Evolutionary conservation across 1,140 invertebrate species (phyloP).

Genomic region (Brachionus plicatilis): DNA sequence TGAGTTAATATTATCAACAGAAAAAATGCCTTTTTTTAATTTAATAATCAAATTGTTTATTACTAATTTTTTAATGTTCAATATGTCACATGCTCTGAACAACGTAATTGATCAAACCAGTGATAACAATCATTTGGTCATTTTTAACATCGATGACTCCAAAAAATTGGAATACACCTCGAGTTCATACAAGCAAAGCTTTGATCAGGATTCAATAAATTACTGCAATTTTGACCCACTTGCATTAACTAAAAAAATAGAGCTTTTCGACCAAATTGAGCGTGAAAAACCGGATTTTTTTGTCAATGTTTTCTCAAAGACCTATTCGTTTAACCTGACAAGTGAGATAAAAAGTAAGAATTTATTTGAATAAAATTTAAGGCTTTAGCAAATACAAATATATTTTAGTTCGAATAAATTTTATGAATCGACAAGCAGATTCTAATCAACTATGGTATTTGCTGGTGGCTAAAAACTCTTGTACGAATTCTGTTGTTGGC

Average conservation of each 20-base stretch:
- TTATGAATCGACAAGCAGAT: constrained; percentile 23
- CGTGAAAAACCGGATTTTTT: constrained; percentile 2
- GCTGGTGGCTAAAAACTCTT: constrained; percentile 19
- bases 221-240: constrained; percentile 34
- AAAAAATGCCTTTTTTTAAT: neutral
- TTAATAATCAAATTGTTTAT: neutral
- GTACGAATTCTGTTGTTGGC: constrained; percentile 34
- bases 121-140: neutral
- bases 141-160: constrained; percentile 31
- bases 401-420: constrained; percentile 28
- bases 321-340: neutral
- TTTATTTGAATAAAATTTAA: neutral
- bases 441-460: constrained; percentile 39
- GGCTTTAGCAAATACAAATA: neutral
- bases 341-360: constrained; percentile 30
- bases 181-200: constrained; percentile 33
- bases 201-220: constrained; percentile 32
- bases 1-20: neutral
- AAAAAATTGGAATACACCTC: constrained; percentile 20
- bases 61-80: neutral
- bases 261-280: neutral
- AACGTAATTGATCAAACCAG: neutral
- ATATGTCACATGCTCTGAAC: neutral
- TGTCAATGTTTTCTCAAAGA: constrained; percentile 9
- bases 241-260: neutral